phyloP scores from a whole-genome alignment of 92 coral and sea anemone genomes.

The Montipora capitata region DNA sequence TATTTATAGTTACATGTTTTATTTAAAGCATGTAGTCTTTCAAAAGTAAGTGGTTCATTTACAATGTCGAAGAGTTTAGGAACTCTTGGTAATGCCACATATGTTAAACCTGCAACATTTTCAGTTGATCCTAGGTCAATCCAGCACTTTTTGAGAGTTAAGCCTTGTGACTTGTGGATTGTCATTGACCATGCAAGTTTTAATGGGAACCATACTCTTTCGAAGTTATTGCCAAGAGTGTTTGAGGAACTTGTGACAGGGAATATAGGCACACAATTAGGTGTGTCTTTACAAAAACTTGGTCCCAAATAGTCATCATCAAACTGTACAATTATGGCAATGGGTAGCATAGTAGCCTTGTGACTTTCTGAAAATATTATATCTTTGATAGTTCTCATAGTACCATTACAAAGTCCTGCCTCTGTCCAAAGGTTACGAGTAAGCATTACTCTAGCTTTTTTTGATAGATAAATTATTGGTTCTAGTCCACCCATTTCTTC shows the following conservation, averaged over 20 bases:
- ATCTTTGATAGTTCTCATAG: constrained; percentile 38
- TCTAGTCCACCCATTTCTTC: constrained; percentile 64
- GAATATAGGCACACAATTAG: constrained; percentile 46
- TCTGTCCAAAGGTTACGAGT: constrained; percentile 49
- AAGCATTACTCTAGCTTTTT: constrained; percentile 46
- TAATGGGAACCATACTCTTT: constrained; percentile 54
- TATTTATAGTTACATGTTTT: too few relatives aligned
- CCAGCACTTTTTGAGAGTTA: constrained; percentile 51
- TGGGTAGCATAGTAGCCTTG: constrained; percentile 29
- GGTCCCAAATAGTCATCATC: constrained; percentile 54
- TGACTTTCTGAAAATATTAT: constrained; percentile 31
- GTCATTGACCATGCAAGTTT: constrained; percentile 69
- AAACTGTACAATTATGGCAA: constrained; percentile 51
- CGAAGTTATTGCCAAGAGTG: constrained; percentile 1
- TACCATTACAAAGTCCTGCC: constrained; percentile 53
- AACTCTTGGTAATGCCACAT: constrained; percentile 70
- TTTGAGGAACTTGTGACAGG: constrained; percentile 39
- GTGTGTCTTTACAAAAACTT: constrained; percentile 47
- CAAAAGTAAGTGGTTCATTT: too few relatives aligned
- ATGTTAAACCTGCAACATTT: constrained; percentile 66
- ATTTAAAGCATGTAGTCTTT: too few relatives aligned
- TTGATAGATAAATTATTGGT: constrained; percentile 42
- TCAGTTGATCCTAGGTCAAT: constrained; percentile 60
- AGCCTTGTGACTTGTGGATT: constrained; percentile 63
- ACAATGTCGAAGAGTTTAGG: neutral